These are phyloP conservation scores for Paraplagusia blochii DNA, from an alignment of 2,113 vertebrate species.

Conservation along the genomic window DNA sequence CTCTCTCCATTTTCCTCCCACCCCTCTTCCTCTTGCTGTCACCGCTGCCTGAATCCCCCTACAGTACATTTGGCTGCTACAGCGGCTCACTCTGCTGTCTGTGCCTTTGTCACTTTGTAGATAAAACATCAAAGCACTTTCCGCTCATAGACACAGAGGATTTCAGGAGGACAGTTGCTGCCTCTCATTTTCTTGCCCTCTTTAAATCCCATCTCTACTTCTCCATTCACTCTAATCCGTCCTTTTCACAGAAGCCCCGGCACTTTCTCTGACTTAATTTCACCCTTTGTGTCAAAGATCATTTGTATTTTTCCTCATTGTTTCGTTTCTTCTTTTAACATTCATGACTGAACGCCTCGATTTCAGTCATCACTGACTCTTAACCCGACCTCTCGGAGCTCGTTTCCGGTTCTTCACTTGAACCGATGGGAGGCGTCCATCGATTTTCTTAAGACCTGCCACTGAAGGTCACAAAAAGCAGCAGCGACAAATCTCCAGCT, in stretches of 20 bases:
- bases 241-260: slow-evolving; percentile 23
- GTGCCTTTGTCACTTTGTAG: slow-evolving; percentile 62
- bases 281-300: slow-evolving; percentile 18
- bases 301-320: slow-evolving; percentile 32
- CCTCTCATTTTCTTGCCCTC: slow-evolving; percentile 53
- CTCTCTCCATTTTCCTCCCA: slow-evolving; percentile 39
- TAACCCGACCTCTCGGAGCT: slow-evolving; percentile 1
- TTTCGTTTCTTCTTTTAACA: slow-evolving; percentile 28
- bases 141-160: slow-evolving; percentile 61
- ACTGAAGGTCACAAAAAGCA: slow-evolving; percentile 42
- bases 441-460: slow-evolving; percentile 29
- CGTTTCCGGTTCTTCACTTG: slow-evolving; percentile 18
- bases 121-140: slow-evolving; percentile 75
- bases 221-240: slow-evolving; percentile 47
- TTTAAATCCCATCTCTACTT: slow-evolving; percentile 48
- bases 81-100: slow-evolving; percentile 56
- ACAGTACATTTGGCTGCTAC: slow-evolving; percentile 55
- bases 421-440: slow-evolving; percentile 40
- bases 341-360: slow-evolving; percentile 2
- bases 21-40: slow-evolving; percentile 39
- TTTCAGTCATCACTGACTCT: slow-evolving; percentile 15
- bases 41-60: slow-evolving; percentile 38
- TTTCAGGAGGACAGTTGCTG: slow-evolving; percentile 58
- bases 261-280: slow-evolving; percentile 22
- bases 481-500: slow-evolving; percentile 17